These are phyloP conservation scores for Sigmodon hispidus DNA, from an alignment of 2,113 vertebrate genomes.

Conservation along the genomic window DNA sequence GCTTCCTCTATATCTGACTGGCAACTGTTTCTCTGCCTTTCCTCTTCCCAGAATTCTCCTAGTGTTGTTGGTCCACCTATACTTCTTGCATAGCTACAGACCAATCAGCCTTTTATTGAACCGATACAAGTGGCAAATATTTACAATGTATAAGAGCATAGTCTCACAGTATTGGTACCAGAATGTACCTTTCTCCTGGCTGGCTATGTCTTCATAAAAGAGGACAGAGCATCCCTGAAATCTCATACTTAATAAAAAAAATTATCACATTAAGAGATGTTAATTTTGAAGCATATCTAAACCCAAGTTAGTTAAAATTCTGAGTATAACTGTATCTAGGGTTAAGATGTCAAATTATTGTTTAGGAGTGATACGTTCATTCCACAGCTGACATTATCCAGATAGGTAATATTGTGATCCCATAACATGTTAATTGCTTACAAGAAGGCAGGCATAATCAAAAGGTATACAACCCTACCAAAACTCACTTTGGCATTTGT, in stretches of 20 bases:
- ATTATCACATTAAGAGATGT: background rate
- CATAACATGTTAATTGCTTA: too few species aligned
- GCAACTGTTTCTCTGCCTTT: too few species aligned
- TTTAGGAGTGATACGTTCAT: background rate
- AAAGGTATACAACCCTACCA: background rate
- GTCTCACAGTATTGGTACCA: too few species aligned
- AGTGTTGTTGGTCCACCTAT: too few species aligned
- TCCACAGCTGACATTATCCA: background rate
- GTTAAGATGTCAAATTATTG: background rate
- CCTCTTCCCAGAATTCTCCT: too few species aligned
- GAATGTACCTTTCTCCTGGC: fast-evolving
- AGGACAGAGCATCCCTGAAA: too few species aligned
- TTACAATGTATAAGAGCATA: too few species aligned
- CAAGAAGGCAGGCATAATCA: background rate
- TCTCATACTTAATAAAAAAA: background rate
- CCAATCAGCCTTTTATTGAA: too few species aligned
- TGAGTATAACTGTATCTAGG: fast-evolving
- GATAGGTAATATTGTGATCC: background rate
- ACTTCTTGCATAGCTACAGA: too few species aligned
- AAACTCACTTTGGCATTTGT: background rate
- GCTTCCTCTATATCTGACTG: too few species aligned
- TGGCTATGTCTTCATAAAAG: background rate
- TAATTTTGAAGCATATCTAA: background rate
- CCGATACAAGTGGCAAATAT: too few species aligned
- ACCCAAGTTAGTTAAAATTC: background rate